Percentiles rank a stretch among this genome's conserved stretches.
Evolutionary conservation across 2,797 vertebrate genomes (phyloP).

Genomic region (Tachyglossus aculeatus): DNA sequence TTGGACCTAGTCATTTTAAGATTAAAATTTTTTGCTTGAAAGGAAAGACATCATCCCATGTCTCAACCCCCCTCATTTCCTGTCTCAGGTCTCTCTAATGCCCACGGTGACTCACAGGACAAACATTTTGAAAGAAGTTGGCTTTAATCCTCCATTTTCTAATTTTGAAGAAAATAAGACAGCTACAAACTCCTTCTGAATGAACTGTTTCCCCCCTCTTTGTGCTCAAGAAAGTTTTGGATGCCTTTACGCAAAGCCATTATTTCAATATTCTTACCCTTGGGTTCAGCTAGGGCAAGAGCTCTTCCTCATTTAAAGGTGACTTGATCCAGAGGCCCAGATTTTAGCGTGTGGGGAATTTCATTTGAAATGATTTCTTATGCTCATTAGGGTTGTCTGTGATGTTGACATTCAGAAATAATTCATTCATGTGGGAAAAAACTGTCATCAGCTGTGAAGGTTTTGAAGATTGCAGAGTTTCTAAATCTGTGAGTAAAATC

Average conservation of each 20-base stretch:
- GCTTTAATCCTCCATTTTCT: constrained; percentile 2
- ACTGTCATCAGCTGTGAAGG: no score
- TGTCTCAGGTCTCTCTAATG: constrained; percentile 18
- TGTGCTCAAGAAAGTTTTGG: constrained; percentile 11
- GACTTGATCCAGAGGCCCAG: not conserved
- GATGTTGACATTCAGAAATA: no score
- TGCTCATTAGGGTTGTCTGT: no score
- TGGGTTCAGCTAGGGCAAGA: not conserved
- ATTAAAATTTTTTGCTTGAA: constrained; percentile 39
- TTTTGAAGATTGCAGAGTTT: no score
- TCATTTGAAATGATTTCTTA: constrained; percentile 1
- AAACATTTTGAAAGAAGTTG: constrained; percentile 34
- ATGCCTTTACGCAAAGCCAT: constrained; percentile 18
- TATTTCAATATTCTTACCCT: constrained; percentile 7
- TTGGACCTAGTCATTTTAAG: constrained; percentile 40
- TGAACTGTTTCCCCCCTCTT: constrained; percentile 16
- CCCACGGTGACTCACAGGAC: not conserved
- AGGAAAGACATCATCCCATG: constrained; percentile 21
- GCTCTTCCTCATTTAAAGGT: not conserved
- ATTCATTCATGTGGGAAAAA: no score
- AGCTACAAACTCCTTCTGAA: constrained; percentile 12
- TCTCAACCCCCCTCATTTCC: constrained; percentile 38
- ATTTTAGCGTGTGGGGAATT: constrained; percentile 1
- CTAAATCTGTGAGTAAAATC: no score
- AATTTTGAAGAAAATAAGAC: constrained; percentile 33